Evolutionary conservation across 2,113 vertebrate genomes (phyloP).

Genomic region (Pionites leucogaster): DNA sequence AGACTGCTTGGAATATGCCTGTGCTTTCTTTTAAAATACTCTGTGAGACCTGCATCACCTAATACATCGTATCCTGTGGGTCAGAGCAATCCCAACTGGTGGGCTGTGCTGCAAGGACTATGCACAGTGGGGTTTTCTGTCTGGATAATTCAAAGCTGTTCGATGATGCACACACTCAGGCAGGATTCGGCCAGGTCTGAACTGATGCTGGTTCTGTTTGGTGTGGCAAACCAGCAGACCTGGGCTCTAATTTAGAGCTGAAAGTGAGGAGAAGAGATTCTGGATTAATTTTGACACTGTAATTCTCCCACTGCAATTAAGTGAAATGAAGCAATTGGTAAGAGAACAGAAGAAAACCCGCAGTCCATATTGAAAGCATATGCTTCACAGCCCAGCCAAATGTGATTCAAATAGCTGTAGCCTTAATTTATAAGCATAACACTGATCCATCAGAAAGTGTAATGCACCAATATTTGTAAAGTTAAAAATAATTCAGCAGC

Average conservation of each 20-base stretch:
- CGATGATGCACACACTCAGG: rapidly evolving
- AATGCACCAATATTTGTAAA: background rate
- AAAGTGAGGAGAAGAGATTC: background rate
- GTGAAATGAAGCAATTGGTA: background rate
- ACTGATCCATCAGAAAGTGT: background rate
- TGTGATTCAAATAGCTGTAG: background rate
- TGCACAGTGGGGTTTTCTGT: background rate
- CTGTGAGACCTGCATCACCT: background rate
- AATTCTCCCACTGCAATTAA: background rate
- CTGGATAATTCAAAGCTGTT: background rate
- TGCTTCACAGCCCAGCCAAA: background rate
- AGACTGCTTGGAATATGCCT: background rate
- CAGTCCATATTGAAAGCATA: background rate
- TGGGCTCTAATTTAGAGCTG: background rate
- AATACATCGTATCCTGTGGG: rapidly evolving
- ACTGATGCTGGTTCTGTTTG: rapidly evolving
- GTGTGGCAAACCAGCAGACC: background rate
- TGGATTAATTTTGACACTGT: background rate
- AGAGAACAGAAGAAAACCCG: background rate
- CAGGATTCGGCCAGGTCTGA: background rate
- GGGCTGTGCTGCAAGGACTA: background rate
- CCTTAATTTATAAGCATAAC: background rate
- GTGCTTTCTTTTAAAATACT: background rate
- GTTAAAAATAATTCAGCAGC: background rate
- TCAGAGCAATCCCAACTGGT: rapidly evolving